phyloP scores from a whole-genome alignment of 1,140 invertebrate genomes.

The Cyclargus thomasi region DNA sequence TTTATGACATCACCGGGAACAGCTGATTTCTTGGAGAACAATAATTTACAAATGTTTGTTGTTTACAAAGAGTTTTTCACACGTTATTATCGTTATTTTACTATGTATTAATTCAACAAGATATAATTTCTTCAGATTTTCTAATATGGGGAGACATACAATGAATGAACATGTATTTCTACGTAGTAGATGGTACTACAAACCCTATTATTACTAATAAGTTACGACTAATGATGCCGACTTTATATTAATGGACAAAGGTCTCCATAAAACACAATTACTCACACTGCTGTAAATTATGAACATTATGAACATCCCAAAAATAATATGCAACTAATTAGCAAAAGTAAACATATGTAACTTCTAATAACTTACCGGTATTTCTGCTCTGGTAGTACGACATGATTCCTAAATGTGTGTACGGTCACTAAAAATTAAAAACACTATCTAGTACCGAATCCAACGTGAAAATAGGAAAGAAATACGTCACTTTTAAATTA shows the following conservation, averaged over 20 bases:
- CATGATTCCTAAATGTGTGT: constrained; percentile 37
- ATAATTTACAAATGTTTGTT: neutral
- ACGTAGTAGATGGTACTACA: too few relatives aligned
- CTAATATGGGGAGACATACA: too few relatives aligned
- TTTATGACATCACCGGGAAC: constrained; percentile 34
- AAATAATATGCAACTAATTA: neutral
- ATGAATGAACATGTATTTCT: too few relatives aligned
- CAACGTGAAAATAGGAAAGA: constrained; percentile 45
- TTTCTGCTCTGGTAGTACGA: constrained; percentile 46
- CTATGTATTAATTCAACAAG: too few relatives aligned
- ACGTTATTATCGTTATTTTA: neutral
- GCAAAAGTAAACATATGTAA: neutral
- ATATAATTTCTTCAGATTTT: too few relatives aligned
- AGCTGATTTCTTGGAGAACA: constrained; percentile 27
- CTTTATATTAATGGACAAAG: too few relatives aligned
- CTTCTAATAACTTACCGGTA: constrained; percentile 40
- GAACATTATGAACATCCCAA: neutral
- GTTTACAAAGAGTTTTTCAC: neutral
- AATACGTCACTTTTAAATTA: constrained; percentile 68
- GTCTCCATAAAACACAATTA: too few relatives aligned
- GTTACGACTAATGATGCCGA: too few relatives aligned
- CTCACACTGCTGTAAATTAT: too few relatives aligned
- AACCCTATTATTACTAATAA: too few relatives aligned
- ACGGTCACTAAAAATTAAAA: constrained; percentile 19
- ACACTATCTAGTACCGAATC: constrained; percentile 31